phyloP scores from a whole-genome alignment of 1,140 invertebrate species.

The Himalopsyche phryganea region DNA sequence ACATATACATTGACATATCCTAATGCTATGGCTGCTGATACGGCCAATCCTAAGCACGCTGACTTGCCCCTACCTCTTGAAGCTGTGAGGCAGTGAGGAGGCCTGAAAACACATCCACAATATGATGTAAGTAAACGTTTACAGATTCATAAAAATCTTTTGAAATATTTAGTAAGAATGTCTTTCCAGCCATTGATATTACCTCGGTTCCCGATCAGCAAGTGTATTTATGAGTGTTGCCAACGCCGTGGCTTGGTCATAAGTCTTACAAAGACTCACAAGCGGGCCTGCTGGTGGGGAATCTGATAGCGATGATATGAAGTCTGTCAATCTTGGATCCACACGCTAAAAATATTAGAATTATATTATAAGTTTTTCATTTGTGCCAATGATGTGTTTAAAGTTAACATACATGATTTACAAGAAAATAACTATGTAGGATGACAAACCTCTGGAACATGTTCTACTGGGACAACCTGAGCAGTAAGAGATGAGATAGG shows the following conservation, averaged over 20 bases:
- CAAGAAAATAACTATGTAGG: no score
- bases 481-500: constrained; percentile 88
- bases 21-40: constrained; percentile 79
- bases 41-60: constrained; percentile 91
- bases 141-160: no score
- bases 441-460: constrained; percentile 46
- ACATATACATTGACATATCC: constrained; percentile 98
- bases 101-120: constrained; percentile 59
- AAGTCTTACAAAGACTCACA: constrained; percentile 88
- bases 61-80: constrained; percentile 97
- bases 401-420: no score
- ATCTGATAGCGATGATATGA: constrained; percentile 63
- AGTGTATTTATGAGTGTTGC: constrained; percentile 94
- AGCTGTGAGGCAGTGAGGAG: constrained; percentile 93
- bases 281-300: constrained; percentile 88
- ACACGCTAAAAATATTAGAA: constrained; percentile 42
- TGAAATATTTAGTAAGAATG: no score
- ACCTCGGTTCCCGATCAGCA: constrained; percentile 78
- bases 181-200: not conserved
- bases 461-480: constrained; percentile 69
- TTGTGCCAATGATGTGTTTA: no score
- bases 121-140: no score
- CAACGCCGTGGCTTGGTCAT: constrained; percentile 91
- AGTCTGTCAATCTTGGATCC: constrained; percentile 44
- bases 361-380: no score